Evolutionary conservation across 2,888 invertebrate genomes (phyloP), one percentile per base, ranked within the genome.

Genomic region (Meteorus colon): DNA sequence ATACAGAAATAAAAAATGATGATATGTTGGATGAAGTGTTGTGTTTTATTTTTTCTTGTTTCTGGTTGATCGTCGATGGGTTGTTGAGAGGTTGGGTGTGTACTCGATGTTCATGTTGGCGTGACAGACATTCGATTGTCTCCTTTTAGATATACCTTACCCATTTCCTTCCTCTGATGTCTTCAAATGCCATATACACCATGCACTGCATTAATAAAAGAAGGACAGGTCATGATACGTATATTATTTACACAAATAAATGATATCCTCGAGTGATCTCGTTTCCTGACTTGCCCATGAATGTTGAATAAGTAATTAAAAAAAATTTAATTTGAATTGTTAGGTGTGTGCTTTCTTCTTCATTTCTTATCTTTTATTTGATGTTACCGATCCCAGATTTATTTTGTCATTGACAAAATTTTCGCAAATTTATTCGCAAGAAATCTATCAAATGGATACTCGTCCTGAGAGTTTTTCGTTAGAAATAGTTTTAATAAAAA

Each of bases 221-320:
- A 31, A 19, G 55, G 19, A 55, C 55, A 73, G 79, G 75, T 60
- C 75, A 71, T 69, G 55, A 19, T 55, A 19, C 55, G 19, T 60
- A 24, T 60, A 60, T 70, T 79, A 81, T 67, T 75, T 75, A 76
- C 77, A 69, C 77, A 34, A 78, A 81, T 77, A 81, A 79, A 77
- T 82, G 85, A 85, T 84, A 86, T 86, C 85, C 86, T 86, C 84
- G 84, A 83, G 77, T 86, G 86, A 83, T 81, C 85, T 84, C 86
- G 87, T 86, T 88, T 89, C 88, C 88, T 85, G 88, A 86, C 86
- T 84, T 86, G 85, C 88, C 88, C 86, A 85, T 80, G 78, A 83
- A 80, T 78, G 24, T 60, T 19, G 19, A n/a, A 31, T 77, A 75
- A 70, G 41, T 74, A 65, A 27, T 41, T 41, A 41, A 41, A 41